Evolutionary conservation across 2,888 invertebrate genomes (phyloP).

Genomic region (Patella pellucida): DNA sequence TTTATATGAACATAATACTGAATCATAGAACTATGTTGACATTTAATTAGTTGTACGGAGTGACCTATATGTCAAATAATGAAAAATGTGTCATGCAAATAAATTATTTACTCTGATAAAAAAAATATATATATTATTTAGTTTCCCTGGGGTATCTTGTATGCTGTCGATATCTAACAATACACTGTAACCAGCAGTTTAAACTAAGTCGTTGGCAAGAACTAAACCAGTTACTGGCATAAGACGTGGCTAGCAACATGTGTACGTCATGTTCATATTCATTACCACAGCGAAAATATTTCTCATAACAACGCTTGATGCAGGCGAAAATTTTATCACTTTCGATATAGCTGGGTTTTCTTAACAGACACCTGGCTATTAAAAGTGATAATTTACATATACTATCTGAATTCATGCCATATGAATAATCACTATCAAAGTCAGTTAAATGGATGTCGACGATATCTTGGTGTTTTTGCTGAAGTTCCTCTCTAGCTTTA

Average conservation of each 20-base stretch:
- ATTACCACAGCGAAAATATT: slow-evolving; percentile 50
- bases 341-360: slow-evolving; percentile 60
- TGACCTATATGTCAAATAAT: not conserved
- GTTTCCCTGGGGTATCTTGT: slow-evolving; percentile 15
- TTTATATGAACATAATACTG: no score
- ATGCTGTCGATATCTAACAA: slow-evolving; percentile 46
- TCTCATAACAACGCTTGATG: slow-evolving; percentile 59
- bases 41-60: not conserved
- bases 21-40: not conserved
- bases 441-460: slow-evolving; percentile 50
- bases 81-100: no score
- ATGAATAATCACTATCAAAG: slow-evolving; percentile 59
- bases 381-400: slow-evolving; percentile 59
- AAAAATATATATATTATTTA: not conserved
- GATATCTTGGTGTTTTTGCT: slow-evolving; percentile 47
- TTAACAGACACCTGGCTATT: slow-evolving; percentile 54
- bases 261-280: slow-evolving; percentile 62
- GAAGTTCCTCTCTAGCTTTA: slow-evolving; percentile 55
- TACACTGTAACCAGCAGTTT: slow-evolving; percentile 61
- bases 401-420: slow-evolving; percentile 58
- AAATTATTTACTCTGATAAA: no score
- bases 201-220: slow-evolving; percentile 53
- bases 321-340: slow-evolving; percentile 56
- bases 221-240: slow-evolving; percentile 66
- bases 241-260: slow-evolving; percentile 67